Evolutionary conservation across 2,888 invertebrate species (phyloP).

Genomic region (Allophyes oxyacanthae): DNA sequence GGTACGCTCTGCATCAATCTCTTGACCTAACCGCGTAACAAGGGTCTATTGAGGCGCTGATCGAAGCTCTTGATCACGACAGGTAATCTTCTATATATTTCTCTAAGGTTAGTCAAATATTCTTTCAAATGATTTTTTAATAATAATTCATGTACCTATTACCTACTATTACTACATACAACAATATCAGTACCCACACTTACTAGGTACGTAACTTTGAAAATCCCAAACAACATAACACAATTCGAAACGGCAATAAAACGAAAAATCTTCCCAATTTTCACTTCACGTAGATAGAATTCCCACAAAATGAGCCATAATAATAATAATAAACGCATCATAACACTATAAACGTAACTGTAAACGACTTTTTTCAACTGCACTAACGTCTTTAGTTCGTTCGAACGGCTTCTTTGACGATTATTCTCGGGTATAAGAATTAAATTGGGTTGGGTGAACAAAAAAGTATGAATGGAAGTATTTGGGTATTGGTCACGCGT

Average conservation of each 20-base stretch:
- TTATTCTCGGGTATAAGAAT: constrained; percentile 82
- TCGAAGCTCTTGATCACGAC: background rate
- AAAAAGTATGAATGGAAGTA: constrained; percentile 71
- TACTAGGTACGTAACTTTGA: constrained; percentile 40
- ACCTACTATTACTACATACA: background rate
- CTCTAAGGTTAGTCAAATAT: no score
- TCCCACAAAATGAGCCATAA: constrained; percentile 57
- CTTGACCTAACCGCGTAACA: background rate
- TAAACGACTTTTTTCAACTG: constrained; percentile 73
- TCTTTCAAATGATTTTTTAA: no score
- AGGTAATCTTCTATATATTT: no score
- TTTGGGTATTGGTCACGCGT: constrained; percentile 39
- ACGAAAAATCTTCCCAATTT: constrained; percentile 48
- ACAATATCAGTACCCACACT: constrained; percentile 12
- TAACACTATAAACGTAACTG: constrained; percentile 69
- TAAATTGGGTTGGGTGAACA: constrained; percentile 77
- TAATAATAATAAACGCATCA: constrained; percentile 68
- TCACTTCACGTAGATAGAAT: constrained; percentile 53
- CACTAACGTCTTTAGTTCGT: constrained; percentile 56
- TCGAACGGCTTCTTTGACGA: constrained; percentile 79
- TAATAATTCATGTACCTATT: no score
- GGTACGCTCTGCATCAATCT: background rate
- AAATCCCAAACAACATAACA: constrained; percentile 38
- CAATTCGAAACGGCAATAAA: constrained; percentile 50
- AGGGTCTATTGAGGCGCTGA: background rate